These are phyloP conservation scores for Tolypeutes matacus DNA, from an alignment of 2,797 vertebrate genomes.

Conservation along the genomic window DNA sequence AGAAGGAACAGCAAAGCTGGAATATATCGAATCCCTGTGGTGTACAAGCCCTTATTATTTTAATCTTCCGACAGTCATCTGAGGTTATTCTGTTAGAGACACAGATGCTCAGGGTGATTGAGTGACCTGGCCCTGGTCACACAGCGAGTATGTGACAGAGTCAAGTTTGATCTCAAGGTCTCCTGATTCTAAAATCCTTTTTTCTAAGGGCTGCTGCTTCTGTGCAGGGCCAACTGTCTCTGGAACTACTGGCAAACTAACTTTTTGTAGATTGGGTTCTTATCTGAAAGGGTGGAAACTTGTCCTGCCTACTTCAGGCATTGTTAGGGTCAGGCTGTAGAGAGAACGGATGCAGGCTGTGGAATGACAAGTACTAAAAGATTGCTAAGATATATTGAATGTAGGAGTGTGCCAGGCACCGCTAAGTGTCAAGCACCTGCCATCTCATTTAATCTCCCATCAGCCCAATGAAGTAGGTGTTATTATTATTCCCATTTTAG, in stretches of 20 bases:
- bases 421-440: neutral
- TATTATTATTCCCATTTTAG: neutral
- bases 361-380: neutral
- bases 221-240: neutral
- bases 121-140: neutral
- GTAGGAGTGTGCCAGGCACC: neutral
- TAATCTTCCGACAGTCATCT: neutral
- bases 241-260: neutral
- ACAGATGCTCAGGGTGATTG: neutral
- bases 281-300: neutral
- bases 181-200: neutral
- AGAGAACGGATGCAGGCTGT: accelerated
- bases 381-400: neutral
- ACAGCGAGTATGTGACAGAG: neutral
- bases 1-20: neutral
- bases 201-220: neutral
- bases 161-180: neutral
- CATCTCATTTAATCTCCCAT: neutral
- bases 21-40: neutral
- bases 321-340: neutral
- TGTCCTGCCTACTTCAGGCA: neutral
- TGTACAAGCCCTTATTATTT: neutral
- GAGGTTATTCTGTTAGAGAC: neutral
- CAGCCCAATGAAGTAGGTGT: accelerated
- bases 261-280: neutral